Evolutionary conservation across 2,888 invertebrate genomes (phyloP), one percentile per base, ranked within the genome.

Genomic region (Melipona bicolor): DNA sequence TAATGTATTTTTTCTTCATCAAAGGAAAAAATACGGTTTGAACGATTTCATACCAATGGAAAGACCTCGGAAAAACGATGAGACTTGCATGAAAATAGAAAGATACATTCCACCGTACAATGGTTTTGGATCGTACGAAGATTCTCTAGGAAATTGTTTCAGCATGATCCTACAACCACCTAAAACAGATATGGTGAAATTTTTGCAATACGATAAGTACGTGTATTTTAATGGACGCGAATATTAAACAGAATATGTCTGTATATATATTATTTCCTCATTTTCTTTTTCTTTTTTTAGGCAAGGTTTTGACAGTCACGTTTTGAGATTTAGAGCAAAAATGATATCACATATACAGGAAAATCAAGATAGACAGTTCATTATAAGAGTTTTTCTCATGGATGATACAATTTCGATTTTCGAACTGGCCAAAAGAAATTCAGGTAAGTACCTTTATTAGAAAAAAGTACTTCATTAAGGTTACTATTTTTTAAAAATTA

Each of bases 61-160:
- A 36, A 92, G 94, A 73, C 97, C 97, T 36, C 79, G 56, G 43
- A 81, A 75, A 27, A 56, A 49, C 0, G 75, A 70, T 1, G 87
- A 89, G 11, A 21, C 80, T 13, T 65, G 67, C 4, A 36, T 76
- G 59, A 79, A 81, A 5, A 70, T 85, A 1, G 87, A 90, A 70
- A 92, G 81, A 88, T 90, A 92, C 52, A 89, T 93, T 67, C 98
- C 98, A 0, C 98, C 98, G 0, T 98, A 98, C 96, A 98, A 98
- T 92, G 98, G 98, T 4, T 98, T 97, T 94, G 99, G 99, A 0
- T 96, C 97, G 0, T 97, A 98, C 92, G 98, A 98, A 84, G 98
- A 99, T 93, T 98, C 98, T 0, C 97, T 98, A 15, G 97, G 97
- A 88, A 98, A 98, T 92, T 98, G 98, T 92, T 96, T 96, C 71